Conservation (phyloP, 2,113 vertebrate species). For the Anas platyrhynchos region DNA sequence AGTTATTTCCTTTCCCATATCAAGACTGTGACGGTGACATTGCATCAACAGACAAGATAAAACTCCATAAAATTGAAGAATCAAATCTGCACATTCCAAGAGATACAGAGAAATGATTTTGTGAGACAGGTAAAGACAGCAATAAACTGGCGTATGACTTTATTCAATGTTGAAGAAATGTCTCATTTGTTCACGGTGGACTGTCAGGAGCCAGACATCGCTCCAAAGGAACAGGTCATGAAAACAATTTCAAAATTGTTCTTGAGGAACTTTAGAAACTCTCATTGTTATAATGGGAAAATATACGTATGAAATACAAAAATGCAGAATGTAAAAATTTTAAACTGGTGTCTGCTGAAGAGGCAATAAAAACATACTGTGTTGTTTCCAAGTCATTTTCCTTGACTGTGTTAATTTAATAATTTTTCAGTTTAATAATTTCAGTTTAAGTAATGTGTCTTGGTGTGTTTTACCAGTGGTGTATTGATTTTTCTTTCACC, state of each 20-base stretch:
- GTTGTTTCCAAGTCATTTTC: background rate
- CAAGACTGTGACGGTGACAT: background rate
- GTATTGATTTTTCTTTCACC: background rate
- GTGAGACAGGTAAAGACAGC: background rate
- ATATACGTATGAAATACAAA: rapidly evolving
- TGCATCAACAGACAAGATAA: background rate
- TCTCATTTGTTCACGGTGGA: background rate
- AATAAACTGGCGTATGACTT: background rate
- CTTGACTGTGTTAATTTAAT: background rate
- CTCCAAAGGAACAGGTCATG: background rate
- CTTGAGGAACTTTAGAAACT: background rate
- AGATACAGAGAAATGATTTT: background rate
- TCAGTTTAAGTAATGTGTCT: background rate
- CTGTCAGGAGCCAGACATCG: background rate
- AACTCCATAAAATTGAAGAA: background rate
- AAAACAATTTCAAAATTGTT: background rate
- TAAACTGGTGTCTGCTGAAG: background rate
- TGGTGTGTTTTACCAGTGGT: background rate
- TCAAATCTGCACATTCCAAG: background rate
- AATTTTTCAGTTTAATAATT: background rate
- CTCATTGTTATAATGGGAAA: background rate
- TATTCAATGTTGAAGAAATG: conserved; percentile 9
- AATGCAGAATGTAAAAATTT: background rate
- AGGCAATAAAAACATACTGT: rapidly evolving
- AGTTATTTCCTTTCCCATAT: background rate